Conservation (phyloP, 2,797 vertebrate species). For the Oryzias sinensis region DNA sequence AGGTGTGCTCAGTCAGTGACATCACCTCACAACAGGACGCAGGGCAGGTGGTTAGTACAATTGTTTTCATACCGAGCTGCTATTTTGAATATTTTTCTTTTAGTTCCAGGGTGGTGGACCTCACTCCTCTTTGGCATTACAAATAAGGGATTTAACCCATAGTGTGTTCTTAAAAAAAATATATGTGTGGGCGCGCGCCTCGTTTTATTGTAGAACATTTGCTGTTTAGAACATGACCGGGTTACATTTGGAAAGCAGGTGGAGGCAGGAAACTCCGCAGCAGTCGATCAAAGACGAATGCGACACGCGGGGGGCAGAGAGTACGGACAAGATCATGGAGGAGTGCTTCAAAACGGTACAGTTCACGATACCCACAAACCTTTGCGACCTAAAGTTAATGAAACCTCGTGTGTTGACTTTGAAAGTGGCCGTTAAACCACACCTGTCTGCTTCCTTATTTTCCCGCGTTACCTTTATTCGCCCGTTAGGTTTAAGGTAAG, state of each 20-base stretch:
- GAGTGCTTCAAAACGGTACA: constrained; percentile 85
- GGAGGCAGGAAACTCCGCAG: background rate
- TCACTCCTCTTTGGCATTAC: too few species aligned
- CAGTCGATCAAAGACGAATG: constrained; percentile 47
- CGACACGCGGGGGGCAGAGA: constrained; percentile 60
- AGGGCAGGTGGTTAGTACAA: constrained; percentile 30
- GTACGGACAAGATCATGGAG: constrained; percentile 78
- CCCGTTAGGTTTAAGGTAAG: too few species aligned
- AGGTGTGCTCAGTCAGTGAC: constrained; percentile 30
- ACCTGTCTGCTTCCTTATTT: too few species aligned
- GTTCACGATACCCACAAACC: too few species aligned
- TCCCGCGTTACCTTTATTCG: too few species aligned
- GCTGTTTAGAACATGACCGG: background rate
- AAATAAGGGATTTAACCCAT: too few species aligned
- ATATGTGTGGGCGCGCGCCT: background rate
- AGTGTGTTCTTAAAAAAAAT: too few species aligned
- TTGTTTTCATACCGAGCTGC: background rate
- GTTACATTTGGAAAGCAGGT: background rate
- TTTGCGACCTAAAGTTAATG: too few species aligned
- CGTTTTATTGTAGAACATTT: background rate
- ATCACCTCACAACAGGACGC: background rate
- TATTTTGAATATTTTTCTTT: background rate
- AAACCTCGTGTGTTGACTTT: too few species aligned
- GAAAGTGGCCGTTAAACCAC: too few species aligned
- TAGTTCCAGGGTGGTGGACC: background rate